Evolutionary conservation across 2,888 invertebrate genomes (phyloP), one percentile per base, ranked within the genome.

Genomic region (Ryuthela nishihirai): DNA sequence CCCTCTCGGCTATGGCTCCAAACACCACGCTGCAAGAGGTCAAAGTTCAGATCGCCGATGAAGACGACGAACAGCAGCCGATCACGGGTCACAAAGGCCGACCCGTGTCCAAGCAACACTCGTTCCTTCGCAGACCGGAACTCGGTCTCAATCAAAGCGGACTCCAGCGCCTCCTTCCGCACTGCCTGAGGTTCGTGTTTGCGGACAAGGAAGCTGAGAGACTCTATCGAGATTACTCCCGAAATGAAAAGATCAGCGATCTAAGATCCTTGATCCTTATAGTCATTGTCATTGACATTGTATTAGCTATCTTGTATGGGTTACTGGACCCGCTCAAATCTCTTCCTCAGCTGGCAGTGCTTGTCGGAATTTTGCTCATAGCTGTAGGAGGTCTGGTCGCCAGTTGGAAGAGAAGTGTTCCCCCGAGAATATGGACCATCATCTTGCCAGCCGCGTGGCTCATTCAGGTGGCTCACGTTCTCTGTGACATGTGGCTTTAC

Each of bases 201-300:
- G 75, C 80, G 36, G 83, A 82, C 69, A 76, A 79, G 6, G 81
- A 83, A 48, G 76, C 85, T 64, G 85, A 85, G 70, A 80, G 80
- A 68, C 78, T 86, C 4, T 87, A 85, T 71, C 83, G 83, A 67
- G 82, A 81, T 60, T 85, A 85, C 72, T 82, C 83, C 68, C 78
- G 83, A 38, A 83, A 84, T 68, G 85, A 85, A 72, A 82, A 85
- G 68, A 79, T 84, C 46, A 81, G 82, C 43, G 85, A 85, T 23
- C 75, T 86, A 39, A 81, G 82, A 24, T 34, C 64, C 71, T 84
- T 84, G 73, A 85, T 85, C 73, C 76, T 85, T 15, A 74, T 81
- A 36, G 54, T 64, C 26, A 34, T 65, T 6, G 17, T 65, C 12
- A 53, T 65, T 20, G 53, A 65, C 49, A 10, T 58, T 15, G 46